Evolutionary conservation across 2,888 invertebrate species (phyloP).

Genomic region (Nemurella pictetii): DNA sequence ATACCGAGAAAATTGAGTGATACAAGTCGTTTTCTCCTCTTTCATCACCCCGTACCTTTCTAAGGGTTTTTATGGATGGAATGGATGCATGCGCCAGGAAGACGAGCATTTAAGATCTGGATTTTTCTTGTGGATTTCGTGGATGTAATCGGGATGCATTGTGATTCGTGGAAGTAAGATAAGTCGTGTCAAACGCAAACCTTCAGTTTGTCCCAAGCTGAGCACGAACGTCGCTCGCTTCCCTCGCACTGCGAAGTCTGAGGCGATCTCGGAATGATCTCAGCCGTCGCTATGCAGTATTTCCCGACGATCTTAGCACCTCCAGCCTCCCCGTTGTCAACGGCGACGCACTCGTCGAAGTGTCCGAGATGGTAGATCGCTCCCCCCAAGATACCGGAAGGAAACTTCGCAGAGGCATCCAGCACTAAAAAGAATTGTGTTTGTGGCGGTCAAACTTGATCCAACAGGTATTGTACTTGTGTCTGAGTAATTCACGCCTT

Average conservation of each 20-base stretch:
- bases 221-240: not conserved
- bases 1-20: no score
- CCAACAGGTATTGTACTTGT: no score
- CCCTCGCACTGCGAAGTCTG: not conserved
- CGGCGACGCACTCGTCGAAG: conserved; percentile 42
- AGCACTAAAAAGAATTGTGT: conserved; percentile 37
- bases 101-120: no score
- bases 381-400: conserved; percentile 41
- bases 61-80: no score
- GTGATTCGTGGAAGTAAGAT: no score
- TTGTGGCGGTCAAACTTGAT: no score
- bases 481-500: no score
- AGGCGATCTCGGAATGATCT: conserved; percentile 46
- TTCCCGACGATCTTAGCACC: conserved; percentile 54
- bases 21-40: no score
- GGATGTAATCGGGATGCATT: no score
- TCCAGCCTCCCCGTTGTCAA: conserved; percentile 25
- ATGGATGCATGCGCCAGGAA: no score
- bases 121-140: no score
- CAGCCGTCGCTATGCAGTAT: conserved; percentile 69
- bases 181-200: not conserved
- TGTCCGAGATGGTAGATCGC: conserved; percentile 42
- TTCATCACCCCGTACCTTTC: no score
- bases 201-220: not conserved
- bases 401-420: conserved; percentile 42